Evolutionary conservation across 2,888 invertebrate species (phyloP).

Genomic region (Drosophila neonasuta): DNA sequence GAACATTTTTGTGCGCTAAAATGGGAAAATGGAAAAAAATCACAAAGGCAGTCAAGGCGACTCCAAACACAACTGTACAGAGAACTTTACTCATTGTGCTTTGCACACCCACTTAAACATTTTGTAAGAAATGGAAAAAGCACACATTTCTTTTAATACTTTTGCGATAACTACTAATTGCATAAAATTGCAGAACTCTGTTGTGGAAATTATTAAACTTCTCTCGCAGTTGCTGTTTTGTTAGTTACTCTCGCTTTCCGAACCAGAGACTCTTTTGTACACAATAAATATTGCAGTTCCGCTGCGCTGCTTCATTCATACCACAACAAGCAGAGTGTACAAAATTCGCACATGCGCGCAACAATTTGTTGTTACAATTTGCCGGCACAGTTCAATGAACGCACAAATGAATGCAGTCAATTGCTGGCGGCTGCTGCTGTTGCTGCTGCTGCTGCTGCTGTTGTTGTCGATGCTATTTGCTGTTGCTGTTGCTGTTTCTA

Average conservation of each 20-base stretch:
- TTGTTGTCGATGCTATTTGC: slow-evolving; percentile 39
- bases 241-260: background rate
- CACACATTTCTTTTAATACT: background rate
- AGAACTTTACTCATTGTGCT: background rate
- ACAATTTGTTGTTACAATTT: slow-evolving; percentile 52
- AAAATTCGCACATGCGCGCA: slow-evolving; percentile 60
- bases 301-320: background rate
- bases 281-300: background rate
- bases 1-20: background rate
- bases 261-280: background rate
- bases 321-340: slow-evolving; percentile 26
- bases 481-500: slow-evolving; percentile 24
- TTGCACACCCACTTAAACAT: no score
- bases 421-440: slow-evolving; percentile 36
- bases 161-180: background rate
- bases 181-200: background rate
- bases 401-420: slow-evolving; percentile 62
- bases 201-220: background rate
- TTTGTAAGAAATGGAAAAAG: background rate
- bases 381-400: slow-evolving; percentile 74
- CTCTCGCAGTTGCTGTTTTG: background rate
- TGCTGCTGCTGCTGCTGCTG: slow-evolving; percentile 13
- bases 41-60: background rate
- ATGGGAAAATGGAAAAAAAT: background rate
- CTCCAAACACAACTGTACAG: background rate